Conservation (phyloP, 2,888 invertebrate species). For the Xanthorhoe spadicearia region DNA sequence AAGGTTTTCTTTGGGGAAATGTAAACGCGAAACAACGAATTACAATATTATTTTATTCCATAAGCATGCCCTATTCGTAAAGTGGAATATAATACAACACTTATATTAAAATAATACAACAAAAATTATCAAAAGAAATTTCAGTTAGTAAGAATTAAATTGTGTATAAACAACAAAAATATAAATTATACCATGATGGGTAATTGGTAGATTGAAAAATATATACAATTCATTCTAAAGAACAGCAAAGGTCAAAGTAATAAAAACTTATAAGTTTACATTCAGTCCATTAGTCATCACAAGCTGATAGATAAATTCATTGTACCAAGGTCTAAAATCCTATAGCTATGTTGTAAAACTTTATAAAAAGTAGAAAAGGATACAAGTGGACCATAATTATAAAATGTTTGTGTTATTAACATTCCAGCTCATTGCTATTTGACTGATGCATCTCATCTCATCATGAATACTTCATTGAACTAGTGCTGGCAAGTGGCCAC, state of each 20-base stretch:
- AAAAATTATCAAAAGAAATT: slow-evolving; percentile 72
- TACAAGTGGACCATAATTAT: slow-evolving; percentile 23
- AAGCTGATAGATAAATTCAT: slow-evolving; percentile 64
- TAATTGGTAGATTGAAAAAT: slow-evolving; percentile 63
- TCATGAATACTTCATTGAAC: slow-evolving; percentile 15
- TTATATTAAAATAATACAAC: slow-evolving; percentile 71
- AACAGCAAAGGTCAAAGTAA: slow-evolving; percentile 34
- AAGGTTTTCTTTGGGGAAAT: slow-evolving; percentile 40
- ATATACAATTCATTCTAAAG: slow-evolving; percentile 55
- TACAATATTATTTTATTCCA: slow-evolving; percentile 69
- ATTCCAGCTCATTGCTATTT: slow-evolving; percentile 11
- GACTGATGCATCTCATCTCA: slow-evolving; percentile 4
- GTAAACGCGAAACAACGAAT: slow-evolving; percentile 61
- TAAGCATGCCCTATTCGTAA: slow-evolving; percentile 73
- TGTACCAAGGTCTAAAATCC: slow-evolving; percentile 59
- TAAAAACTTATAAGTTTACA: slow-evolving; percentile 50
- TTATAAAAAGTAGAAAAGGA: slow-evolving; percentile 38
- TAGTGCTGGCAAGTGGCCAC: slow-evolving; percentile 26
- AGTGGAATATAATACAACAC: slow-evolving; percentile 80
- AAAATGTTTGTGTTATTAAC: slow-evolving; percentile 11
- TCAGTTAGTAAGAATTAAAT: slow-evolving; percentile 65
- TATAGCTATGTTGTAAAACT: slow-evolving; percentile 59
- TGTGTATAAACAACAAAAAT: slow-evolving; percentile 62
- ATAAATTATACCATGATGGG: slow-evolving; percentile 60
- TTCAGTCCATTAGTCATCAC: slow-evolving; percentile 77